phyloP scores from a whole-genome alignment of 1,140 invertebrate species.

The Charaxes varanes region DNA sequence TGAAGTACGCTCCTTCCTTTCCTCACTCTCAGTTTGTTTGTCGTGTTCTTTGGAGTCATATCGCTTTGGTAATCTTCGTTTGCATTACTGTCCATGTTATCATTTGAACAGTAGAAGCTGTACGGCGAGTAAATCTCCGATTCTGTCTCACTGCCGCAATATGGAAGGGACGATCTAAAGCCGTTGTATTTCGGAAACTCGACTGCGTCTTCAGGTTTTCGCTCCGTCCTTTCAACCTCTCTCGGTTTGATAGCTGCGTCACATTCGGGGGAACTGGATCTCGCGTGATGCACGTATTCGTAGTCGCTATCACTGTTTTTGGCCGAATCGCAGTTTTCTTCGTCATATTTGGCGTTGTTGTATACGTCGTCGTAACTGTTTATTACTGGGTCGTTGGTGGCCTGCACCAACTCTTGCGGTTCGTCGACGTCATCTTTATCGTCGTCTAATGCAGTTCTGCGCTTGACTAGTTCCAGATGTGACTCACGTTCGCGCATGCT shows the following conservation, averaged over 20 bases:
- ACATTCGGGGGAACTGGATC: conserved; percentile 79
- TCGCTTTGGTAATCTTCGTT: conserved; percentile 67
- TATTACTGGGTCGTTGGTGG: conserved; percentile 59
- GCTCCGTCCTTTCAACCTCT: conserved; percentile 44
- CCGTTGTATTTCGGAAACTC: conserved; percentile 65
- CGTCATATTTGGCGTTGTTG: conserved; percentile 62
- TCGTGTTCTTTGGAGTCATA: conserved; percentile 66
- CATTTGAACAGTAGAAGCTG: conserved; percentile 79
- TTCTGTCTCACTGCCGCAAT: conserved; percentile 87
- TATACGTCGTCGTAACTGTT: conserved; percentile 72
- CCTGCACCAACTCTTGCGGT: conserved; percentile 54
- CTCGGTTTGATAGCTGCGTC: conserved; percentile 70
- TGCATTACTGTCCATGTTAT: conserved; percentile 55
- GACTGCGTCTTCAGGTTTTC: conserved; percentile 32
- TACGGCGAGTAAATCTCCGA: conserved; percentile 87
- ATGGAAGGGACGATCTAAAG: conserved; percentile 78
- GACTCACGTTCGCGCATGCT: conserved; percentile 85
- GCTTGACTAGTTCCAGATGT: conserved; percentile 75
- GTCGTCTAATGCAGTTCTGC: conserved; percentile 65
- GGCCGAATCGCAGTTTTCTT: conserved; percentile 60
- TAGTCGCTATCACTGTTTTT: conserved; percentile 77
- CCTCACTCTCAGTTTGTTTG: conserved; percentile 80
- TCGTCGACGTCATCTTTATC: conserved; percentile 64
- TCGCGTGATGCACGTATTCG: conserved; percentile 76
- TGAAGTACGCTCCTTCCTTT: conserved; percentile 86